Base-by-base conservation (phyloP, 1,140 invertebrate genomes). In the Drosophila ambigua region DNA sequence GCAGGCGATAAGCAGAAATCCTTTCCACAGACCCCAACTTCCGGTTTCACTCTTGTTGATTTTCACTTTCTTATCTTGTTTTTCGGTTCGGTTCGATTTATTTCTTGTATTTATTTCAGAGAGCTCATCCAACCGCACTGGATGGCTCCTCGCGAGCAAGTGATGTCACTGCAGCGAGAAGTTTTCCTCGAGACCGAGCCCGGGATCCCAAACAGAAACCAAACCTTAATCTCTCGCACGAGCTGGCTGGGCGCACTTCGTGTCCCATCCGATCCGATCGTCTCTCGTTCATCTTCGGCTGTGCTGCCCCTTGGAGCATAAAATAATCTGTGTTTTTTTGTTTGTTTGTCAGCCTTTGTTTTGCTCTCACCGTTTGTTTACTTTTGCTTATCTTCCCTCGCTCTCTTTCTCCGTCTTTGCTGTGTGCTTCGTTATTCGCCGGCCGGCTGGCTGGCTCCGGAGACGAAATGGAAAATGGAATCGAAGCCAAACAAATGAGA, bases 71-170 rank as follows among this genome's bases (percentile, higher is more conserved):
- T 79, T 89, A 79, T 89, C 80, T 64, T 44, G 73, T 57, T 71
- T 69, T 72, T 74, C n/a, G n/a, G n/a, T n/a, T 60, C 39, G 53
- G 67, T 65, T 61, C 65, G 76, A 78, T 44, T 50, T 48, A 49
- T 35, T 31, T 5, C 54, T 80, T 52, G 46, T 41, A 57, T 72
- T 57, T 16, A 55, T 61, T 78, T 63, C 51, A 24, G 46, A 62
- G 83, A 89, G 87, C 76, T 73, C 73, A 91, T 91, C 90, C 90
- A 91, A 91, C 90, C 89, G 81, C 84, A 91, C 89, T 89, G 87
- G 80, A 91, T 89, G 90, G 83, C 87, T 78, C 90, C 76, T 79
- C 80, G 76, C 80, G 87, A 89, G 83, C 87, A 89, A 91, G 90
- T 91, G 80, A 91, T 60, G 59, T 62, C 45, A 49, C 63, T 59